These are phyloP conservation scores for Corvus cornix DNA, from an alignment of 2,113 vertebrate species.

Conservation along the genomic window DNA sequence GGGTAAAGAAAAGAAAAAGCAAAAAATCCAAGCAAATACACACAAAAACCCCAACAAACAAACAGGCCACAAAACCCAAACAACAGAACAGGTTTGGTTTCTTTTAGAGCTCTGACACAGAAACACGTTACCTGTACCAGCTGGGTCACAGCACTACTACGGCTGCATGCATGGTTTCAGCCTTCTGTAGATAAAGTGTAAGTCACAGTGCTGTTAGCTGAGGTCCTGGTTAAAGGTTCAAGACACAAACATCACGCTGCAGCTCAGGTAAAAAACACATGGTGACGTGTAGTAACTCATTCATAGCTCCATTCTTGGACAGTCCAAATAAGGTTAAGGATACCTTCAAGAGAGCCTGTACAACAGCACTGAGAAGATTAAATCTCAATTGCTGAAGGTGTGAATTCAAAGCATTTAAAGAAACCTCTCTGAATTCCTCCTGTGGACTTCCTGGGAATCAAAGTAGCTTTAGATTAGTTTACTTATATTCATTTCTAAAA, in stretches of 20 bases:
- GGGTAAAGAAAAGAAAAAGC: neutral
- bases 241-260: neutral
- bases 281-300: neutral
- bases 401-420: neutral
- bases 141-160: neutral
- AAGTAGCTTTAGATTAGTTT: slow-evolving; percentile 8
- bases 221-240: neutral
- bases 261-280: slow-evolving; percentile 4
- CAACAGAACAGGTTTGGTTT: neutral
- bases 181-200: neutral
- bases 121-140: neutral
- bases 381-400: neutral
- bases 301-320: neutral
- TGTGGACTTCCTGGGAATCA: neutral
- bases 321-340: slow-evolving; percentile 21
- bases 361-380: neutral
- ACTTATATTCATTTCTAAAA: neutral
- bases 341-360: neutral
- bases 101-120: neutral
- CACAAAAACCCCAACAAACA: neutral
- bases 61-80: neutral
- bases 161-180: neutral
- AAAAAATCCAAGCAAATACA: neutral
- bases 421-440: neutral
- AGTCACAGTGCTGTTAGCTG: neutral